Evolutionary conservation across 1,140 invertebrate genomes (phyloP), one percentile per base, ranked within the genome.

Genomic region (Camponotus vicinus): DNA sequence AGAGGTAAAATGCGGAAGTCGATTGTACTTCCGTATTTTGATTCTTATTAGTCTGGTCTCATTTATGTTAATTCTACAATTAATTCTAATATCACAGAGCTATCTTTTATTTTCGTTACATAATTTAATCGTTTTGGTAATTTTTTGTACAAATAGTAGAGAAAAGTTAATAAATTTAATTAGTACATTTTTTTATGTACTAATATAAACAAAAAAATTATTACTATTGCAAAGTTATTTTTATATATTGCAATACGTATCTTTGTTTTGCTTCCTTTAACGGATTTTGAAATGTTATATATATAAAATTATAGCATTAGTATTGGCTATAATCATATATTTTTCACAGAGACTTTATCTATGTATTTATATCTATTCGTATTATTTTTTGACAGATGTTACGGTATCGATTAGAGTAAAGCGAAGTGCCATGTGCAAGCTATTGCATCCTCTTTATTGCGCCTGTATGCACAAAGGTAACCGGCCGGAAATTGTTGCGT

Each of bases 391-490:
- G 91, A 8, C 90, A 97, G 97, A 97, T 94, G 97, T 97, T 52
- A 97, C 97, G 11, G 96, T 97, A 27, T 97, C 97, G 52, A 92
- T 97, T 21, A 95, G 97, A 87, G 95, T 97, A n/a, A 94, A 96
- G 83, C 93, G 96, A 66, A 96, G 96, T 55, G 92, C 96, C 79
- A 97, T 97, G 96, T 97, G 97, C 86, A 96, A 96, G 52, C 94
- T 97, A 90, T 95, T 97, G 89, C 97, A 97, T 92, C 95, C 96
- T 59, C 93, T 97, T 87, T 97, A 97, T 93, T 97, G 97, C 89
- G 95, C 96, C n/a, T 97, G 97, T 92, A 97, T 97, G 94, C 96
- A 97, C 94, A 94, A 93, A 90, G 96, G 96, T 42, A 95, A 95
- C 66, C 93, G 95, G 61, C 96, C 97, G 86, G 95, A 95, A 61